A percentile compares a stretch with the other conserved stretches of the same genome.
Conservation (phyloP, 2,888 invertebrate species). For the Sussaba pulchella region DNA sequence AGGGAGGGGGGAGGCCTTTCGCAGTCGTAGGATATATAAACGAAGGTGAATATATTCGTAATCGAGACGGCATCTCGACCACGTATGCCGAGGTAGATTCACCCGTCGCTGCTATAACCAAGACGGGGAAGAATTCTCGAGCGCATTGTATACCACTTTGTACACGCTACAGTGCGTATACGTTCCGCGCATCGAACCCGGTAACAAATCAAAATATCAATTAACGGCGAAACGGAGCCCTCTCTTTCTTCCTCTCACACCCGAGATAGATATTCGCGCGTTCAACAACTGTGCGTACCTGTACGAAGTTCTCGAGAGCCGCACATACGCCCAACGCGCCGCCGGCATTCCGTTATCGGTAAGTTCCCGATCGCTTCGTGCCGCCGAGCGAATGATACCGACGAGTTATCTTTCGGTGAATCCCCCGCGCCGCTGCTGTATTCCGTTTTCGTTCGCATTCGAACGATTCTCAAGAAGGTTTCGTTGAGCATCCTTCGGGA, state of each 20-base stretch:
- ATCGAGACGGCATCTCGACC: conserved; percentile 58
- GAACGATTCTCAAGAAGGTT: conserved; percentile 18
- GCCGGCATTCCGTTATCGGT: conserved; percentile 79
- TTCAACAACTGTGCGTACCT: conserved; percentile 38
- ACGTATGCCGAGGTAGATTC: conserved; percentile 57
- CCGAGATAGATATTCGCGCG: conserved; percentile 50
- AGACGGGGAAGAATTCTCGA: conserved; percentile 22
- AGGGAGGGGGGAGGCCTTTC: background rate
- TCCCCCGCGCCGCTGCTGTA: conserved; percentile 39
- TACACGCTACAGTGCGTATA: background rate
- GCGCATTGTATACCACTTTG: conserved; percentile 33
- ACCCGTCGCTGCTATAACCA: conserved; percentile 29
- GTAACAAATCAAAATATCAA: conserved; percentile 70
- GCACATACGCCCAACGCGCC: conserved; percentile 48
- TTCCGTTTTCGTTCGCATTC: conserved; percentile 36
- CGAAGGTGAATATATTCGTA: conserved; percentile 50
- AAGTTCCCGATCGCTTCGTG: conserved; percentile 73
- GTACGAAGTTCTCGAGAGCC: conserved; percentile 18
- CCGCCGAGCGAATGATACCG: conserved; percentile 62
- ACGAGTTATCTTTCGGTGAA: conserved; percentile 53
- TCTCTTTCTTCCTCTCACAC: conserved; percentile 38
- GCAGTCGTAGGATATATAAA: conserved; percentile 23
- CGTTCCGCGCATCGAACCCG: conserved; percentile 51
- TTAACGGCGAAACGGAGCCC: conserved; percentile 60
- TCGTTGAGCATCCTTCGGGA: background rate